These are phyloP conservation scores for Sphaeramia orbicularis DNA, from an alignment of 2,797 vertebrate species.

Conservation along the genomic window DNA sequence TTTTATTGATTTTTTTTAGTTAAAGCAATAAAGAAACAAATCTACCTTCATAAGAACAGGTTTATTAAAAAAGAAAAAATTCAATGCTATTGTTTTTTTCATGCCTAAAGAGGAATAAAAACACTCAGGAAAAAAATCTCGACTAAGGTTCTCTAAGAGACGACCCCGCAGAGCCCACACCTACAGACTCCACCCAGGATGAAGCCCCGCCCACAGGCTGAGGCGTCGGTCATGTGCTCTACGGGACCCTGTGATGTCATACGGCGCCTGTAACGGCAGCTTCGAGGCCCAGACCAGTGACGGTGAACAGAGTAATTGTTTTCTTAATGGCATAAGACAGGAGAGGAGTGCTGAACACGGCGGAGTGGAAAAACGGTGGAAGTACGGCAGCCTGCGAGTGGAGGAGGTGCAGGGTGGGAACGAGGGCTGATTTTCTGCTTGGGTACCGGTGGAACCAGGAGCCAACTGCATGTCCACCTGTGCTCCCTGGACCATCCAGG, in stretches of 20 bases:
- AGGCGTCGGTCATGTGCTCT: slow-evolving; percentile 24
- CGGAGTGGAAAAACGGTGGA: slow-evolving; percentile 55
- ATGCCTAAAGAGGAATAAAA: no score
- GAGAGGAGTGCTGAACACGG: slow-evolving; percentile 65
- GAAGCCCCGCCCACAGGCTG: slow-evolving; percentile 36
- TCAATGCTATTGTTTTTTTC: no score
- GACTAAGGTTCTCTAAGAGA: no score
- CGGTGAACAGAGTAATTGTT: slow-evolving; percentile 76
- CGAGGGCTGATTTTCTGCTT: slow-evolving; percentile 67
- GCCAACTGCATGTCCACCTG: slow-evolving; percentile 44
- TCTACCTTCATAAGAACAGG: no score
- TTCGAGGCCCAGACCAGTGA: slow-evolving; percentile 55
- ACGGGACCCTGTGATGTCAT: slow-evolving; percentile 45
- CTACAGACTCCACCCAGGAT: slow-evolving; percentile 38
- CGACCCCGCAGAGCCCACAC: no score
- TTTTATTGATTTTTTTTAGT: no score
- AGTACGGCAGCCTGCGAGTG: slow-evolving; percentile 45
- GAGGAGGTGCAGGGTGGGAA: slow-evolving; percentile 22
- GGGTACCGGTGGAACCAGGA: slow-evolving; percentile 54
- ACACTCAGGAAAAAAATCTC: no score
- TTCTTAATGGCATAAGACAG: slow-evolving; percentile 78
- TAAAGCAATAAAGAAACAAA: no score
- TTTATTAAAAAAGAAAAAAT: no score
- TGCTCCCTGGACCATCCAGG: slow-evolving; percentile 25
- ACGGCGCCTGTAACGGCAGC: slow-evolving; percentile 63